Base-by-base conservation (phyloP, 2,888 invertebrate genomes). In the Mesorhabditis sp. region DNA sequence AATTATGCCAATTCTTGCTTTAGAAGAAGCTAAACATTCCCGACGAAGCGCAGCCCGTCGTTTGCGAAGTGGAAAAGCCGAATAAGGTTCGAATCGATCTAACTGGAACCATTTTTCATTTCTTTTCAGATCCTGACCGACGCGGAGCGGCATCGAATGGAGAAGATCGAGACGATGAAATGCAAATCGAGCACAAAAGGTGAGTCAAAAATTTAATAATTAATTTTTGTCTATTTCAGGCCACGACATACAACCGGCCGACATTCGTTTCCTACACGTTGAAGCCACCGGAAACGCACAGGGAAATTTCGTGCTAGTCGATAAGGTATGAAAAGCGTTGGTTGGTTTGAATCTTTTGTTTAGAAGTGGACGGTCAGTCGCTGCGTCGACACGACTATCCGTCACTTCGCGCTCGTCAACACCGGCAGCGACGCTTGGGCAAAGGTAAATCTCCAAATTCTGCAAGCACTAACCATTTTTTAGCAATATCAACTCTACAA, bases 321-420 rank as follows among this genome's bases (percentile, higher is more conserved):
- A n/a, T 13, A n/a, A 50, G n/a, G 58, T 50, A n/a, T 50, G 58
- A 50, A 50, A 50, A 50, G 58, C 58, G n/a, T n/a, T 13, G n/a
- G n/a, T 50, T 50, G 7, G 28, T 50, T 50, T 50, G 7, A 50
- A 13, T 50, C 58, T 50, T 50, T 50, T n/a, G n/a, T 50, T 50
- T 50, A 50, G 58, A 50, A 50, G n/a, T 50, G 58, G 58, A 13
- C 58, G n/a, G 58, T 50, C 10, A 50, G 58, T 50, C 58, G 58
- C n/a, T 50, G 58, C n/a, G 58, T 50, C n/a, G 58, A 50, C 58
- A 13, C 58, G n/a, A n/a, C 58, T 10, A 50, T 50, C 58, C 10
- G 10, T 50, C 58, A n/a, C n/a, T n/a, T 50, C 58, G 58, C 10
- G 7, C n/a, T 50, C 7, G 10, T 13, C 7, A 50, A 50, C n/a